These are phyloP conservation scores for Sciurus niger DNA, from an alignment of 2,113 vertebrate species.

Conservation along the genomic window DNA sequence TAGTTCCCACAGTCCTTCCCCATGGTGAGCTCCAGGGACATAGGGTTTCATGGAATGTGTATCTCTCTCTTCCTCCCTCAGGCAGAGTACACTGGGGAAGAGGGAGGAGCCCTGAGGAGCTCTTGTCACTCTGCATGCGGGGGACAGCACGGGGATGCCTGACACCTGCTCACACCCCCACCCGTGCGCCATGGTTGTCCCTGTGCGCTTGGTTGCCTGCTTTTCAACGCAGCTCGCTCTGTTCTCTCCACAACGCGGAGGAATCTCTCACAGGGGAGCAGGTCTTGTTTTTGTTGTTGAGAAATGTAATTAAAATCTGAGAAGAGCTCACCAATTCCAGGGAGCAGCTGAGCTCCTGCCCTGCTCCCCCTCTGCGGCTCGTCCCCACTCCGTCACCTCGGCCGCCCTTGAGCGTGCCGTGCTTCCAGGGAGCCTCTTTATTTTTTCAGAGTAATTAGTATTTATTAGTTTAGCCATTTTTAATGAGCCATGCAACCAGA, in stretches of 20 bases:
- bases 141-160: rapidly evolving
- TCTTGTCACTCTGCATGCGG: background rate
- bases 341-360: background rate
- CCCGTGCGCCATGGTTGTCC: rapidly evolving
- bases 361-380: rapidly evolving
- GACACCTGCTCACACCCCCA: rapidly evolving
- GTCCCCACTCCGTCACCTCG: background rate
- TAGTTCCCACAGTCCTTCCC: background rate
- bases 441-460: constrained; percentile 38
- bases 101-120: background rate
- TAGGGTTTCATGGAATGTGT: background rate
- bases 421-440: background rate
- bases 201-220: background rate
- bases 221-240: background rate
- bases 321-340: constrained; percentile 30
- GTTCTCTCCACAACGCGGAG: background rate
- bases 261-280: background rate
- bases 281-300: constrained; percentile 49
- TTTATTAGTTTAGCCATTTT: constrained; percentile 38
- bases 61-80: background rate
- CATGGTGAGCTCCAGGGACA: background rate
- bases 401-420: background rate
- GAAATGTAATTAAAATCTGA: constrained; percentile 71
- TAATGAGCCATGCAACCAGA: constrained; percentile 17
- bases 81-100: background rate